Base-by-base conservation (phyloP, 2,888 invertebrate genomes). In the Lasioglossum pauxillum region DNA sequence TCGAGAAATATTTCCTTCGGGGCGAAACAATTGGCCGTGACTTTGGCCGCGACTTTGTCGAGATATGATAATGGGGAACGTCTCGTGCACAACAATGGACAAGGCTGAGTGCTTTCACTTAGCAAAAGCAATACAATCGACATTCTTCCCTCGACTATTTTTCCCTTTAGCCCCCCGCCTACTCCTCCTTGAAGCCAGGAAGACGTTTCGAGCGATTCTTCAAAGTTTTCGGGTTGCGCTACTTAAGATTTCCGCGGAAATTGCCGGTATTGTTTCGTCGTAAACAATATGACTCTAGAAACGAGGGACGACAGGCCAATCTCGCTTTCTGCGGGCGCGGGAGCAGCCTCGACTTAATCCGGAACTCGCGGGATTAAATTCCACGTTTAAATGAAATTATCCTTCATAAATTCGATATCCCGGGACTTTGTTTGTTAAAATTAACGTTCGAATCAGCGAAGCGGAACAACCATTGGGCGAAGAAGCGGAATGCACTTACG, bases 221-320 rank as follows among this genome's bases (percentile, higher is more conserved):
- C 35, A 73, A 86, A 86, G 76, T 79, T 86, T 79, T 82, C 86
- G 44, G 76, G 86, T 76, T 7, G 73, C 64, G 8, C 77, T 60
- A 71, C 77, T 86, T 86, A 82, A 86, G 79, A 86, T 86, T 79
- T 73, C 60, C 44, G 78, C 27, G 79, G 82, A 86, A 86, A 86
- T 86, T 82, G 79, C 79, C 46, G 69, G 75, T 79, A 86, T 86
- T 86, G 86, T 86, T 78, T 82, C 44, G 86, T 19, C 46, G 74
- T 77, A 79, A 74, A 86, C 86, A 86, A 86, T 86, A 69, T 79
- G 73, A 60, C 74, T 31, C 73, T 12, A 19, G 77, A 57, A 77
- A 77, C 46, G 76, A 27, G 49, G 69, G 53, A 77, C 76, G 69
- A 77, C 76, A 35, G 73, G 78, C 73, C 60, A 82, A 53, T 67